A percentile compares a stretch with the other conserved stretches of the same genome.
phyloP scores from a whole-genome alignment of 2,888 invertebrate species.

The Embidobia sp. region DNA sequence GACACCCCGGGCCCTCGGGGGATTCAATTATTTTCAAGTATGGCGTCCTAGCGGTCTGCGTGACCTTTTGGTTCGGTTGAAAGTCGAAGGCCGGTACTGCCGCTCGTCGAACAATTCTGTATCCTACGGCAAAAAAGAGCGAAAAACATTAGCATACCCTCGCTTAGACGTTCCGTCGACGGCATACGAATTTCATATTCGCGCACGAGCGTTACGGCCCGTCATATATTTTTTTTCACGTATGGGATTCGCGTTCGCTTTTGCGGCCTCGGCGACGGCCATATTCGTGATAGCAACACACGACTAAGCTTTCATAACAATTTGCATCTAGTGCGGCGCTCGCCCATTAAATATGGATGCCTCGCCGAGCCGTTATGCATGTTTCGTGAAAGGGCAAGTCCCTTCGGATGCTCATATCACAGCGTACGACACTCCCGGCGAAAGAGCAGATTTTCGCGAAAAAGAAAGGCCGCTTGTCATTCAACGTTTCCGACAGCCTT shows the following conservation, averaged over 20 bases:
- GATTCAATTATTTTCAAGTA: constrained; percentile 43
- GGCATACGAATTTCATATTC: constrained; percentile 59
- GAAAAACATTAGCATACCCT: constrained; percentile 34
- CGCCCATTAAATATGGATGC: constrained; percentile 79
- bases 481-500: too few species aligned
- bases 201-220: constrained; percentile 35
- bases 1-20: constrained; percentile 28
- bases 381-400: constrained; percentile 64
- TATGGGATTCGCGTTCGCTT: constrained; percentile 71
- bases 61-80: neutral
- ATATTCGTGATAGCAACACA: constrained; percentile 75
- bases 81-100: too few species aligned
- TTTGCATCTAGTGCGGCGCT: constrained; percentile 77
- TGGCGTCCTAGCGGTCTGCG: too few species aligned
- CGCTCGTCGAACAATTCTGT: too few species aligned
- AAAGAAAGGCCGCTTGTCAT: neutral
- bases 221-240: constrained; percentile 77
- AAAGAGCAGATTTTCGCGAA: constrained; percentile 39
- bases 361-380: constrained; percentile 66
- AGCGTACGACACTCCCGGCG: constrained; percentile 52
- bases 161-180: constrained; percentile 5
- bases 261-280: constrained; percentile 68
- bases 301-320: constrained; percentile 79
- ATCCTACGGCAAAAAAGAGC: neutral
- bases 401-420: constrained; percentile 57